Conservation (phyloP, 2,888 invertebrate genomes). For the Dendrolimus houi region DNA sequence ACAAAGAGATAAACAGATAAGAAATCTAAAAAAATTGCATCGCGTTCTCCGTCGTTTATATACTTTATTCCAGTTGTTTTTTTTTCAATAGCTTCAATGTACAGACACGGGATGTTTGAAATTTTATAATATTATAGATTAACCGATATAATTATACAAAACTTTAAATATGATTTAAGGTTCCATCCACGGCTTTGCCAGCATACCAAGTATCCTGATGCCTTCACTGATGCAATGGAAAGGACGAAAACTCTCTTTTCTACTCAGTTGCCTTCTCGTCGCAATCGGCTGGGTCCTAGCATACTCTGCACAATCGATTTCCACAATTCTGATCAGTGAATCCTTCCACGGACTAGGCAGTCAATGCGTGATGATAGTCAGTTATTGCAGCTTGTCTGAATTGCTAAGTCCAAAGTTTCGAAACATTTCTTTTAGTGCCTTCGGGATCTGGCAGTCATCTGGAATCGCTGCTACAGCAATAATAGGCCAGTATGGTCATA, state of each 20-base stretch:
- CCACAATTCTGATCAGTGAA: conserved; percentile 2
- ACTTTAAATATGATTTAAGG: conserved; percentile 1
- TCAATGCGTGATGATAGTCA: conserved; percentile 2
- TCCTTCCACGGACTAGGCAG: conserved; percentile 5
- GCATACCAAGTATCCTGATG: conserved; percentile 3
- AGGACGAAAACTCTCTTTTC: conserved; percentile 4
- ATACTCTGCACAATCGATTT: background rate
- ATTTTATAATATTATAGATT: too few relatives aligned
- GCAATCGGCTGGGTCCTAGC: conserved; percentile 4
- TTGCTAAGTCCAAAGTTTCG: conserved; percentile 17
- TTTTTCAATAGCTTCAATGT: too few relatives aligned
- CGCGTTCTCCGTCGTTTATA: too few relatives aligned
- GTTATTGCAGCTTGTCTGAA: conserved; percentile 9
- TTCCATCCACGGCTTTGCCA: conserved; percentile 5
- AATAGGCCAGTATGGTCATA: background rate
- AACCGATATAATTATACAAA: too few relatives aligned
- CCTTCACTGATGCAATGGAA: conserved; percentile 5
- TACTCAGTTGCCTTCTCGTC: conserved; percentile 1
- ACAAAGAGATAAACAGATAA: too few relatives aligned
- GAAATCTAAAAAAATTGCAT: too few relatives aligned
- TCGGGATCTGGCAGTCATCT: background rate
- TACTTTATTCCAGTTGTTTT: too few relatives aligned
- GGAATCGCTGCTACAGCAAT: background rate
- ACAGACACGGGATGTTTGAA: too few relatives aligned
- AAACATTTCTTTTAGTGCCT: conserved; percentile 6